These are phyloP conservation scores for Paraescarpia echinospica DNA, from an alignment of 1,140 invertebrate species.

Conservation along the genomic window DNA sequence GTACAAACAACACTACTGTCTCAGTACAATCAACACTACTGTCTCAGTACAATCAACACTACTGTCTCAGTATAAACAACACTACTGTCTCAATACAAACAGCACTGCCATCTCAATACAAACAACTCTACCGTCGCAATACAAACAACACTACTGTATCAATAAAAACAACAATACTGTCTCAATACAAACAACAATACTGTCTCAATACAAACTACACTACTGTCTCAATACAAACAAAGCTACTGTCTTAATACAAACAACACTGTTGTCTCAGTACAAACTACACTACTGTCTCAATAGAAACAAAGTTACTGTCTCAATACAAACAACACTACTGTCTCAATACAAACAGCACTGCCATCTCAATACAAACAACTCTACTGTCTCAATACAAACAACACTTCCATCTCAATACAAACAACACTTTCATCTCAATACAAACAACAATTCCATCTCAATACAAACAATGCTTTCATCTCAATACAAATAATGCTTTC, in stretches of 20 bases:
- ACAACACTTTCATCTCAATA: not conserved
- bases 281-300: not conserved
- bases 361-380: not conserved
- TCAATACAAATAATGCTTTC: not conserved
- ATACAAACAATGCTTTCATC: not conserved
- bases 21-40: no score
- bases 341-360: not conserved
- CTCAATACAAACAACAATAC: not conserved
- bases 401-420: not conserved
- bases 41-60: not conserved
- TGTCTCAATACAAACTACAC: not conserved
- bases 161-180: not conserved
- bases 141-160: not conserved
- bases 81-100: not conserved
- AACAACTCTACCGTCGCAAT: not conserved
- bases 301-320: not conserved
- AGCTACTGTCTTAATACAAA: not conserved
- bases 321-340: not conserved
- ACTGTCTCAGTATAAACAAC: not conserved
- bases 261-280: not conserved
- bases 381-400: not conserved
- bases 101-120: not conserved
- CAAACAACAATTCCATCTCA: not conserved
- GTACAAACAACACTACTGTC: no score
- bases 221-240: not conserved